phyloP scores from a whole-genome alignment of 2,113 vertebrate species.

The human region DNA sequence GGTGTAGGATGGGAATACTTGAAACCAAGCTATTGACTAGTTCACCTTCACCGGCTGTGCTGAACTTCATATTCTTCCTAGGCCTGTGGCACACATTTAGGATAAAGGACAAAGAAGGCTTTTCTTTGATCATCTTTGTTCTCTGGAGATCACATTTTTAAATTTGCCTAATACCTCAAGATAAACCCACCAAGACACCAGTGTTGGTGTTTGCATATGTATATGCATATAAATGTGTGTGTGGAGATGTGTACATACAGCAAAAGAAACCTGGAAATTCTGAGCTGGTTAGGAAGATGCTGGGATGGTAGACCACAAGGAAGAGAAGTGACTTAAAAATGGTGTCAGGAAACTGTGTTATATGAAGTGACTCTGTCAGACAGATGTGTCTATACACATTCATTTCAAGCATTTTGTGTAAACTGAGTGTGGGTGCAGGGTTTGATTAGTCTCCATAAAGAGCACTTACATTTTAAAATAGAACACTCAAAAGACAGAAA shows the following conservation, averaged over 20 bases:
- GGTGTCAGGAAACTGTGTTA: neutral
- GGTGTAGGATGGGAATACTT: fast-evolving
- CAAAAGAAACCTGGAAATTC: neutral
- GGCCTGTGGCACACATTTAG: neutral
- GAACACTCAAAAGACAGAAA: neutral
- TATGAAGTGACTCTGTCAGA: too few relatives aligned
- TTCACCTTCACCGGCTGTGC: neutral
- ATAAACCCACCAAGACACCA: neutral
- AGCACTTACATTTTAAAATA: neutral
- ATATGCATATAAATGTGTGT: neutral
- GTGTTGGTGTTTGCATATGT: neutral
- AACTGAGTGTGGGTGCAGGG: neutral
- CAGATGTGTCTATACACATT: neutral
- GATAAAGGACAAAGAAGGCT: neutral
- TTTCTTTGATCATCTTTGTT: neutral
- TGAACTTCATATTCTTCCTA: neutral
- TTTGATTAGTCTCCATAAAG: neutral
- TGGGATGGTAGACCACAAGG: neutral
- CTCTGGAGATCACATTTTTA: neutral
- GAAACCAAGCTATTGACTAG: neutral
- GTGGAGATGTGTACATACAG: neutral
- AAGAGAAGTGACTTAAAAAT: neutral
- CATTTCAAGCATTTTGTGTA: neutral
- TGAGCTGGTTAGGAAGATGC: neutral
- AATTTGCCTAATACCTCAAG: neutral